phyloP scores from a whole-genome alignment of 2,797 vertebrate genomes.

The Threskiornis aethiopicus region DNA sequence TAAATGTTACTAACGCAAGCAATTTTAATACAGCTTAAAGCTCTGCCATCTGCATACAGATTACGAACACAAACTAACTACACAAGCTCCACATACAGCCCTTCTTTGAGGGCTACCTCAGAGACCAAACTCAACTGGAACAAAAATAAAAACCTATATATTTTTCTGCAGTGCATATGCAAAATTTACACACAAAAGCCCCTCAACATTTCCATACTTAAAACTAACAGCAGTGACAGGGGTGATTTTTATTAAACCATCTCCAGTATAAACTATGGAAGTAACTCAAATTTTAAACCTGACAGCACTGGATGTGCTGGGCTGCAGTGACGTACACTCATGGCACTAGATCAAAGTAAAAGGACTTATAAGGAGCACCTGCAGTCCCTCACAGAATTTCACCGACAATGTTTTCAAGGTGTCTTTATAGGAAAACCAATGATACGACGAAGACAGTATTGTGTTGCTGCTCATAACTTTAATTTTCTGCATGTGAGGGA shows the following conservation, averaged over 20 bases:
- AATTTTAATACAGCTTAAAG: slow-evolving; percentile 64
- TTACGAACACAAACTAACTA: not conserved
- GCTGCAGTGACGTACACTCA: not conserved
- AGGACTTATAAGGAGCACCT: not conserved
- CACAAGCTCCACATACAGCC: not conserved
- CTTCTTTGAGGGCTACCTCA: not conserved
- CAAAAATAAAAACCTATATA: not conserved
- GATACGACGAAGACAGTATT: not conserved
- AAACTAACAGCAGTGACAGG: not conserved
- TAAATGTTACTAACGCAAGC: slow-evolving; percentile 66
- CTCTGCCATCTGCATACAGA: slow-evolving; percentile 51
- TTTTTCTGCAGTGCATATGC: not conserved
- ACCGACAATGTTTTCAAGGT: not conserved
- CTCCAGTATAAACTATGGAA: not conserved
- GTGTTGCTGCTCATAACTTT: not conserved
- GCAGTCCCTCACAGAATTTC: not conserved
- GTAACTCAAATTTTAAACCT: not conserved
- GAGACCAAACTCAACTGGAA: not conserved
- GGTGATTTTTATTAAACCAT: not conserved
- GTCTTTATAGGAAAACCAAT: not conserved
- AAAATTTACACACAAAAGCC: not conserved
- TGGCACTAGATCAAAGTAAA: not conserved
- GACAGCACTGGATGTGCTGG: not conserved
- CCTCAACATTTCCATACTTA: not conserved
- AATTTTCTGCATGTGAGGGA: not conserved